Evolutionary conservation across 2,113 vertebrate species (phyloP), one percentile per base, ranked within the genome.

Genomic region (Galeopterus variegatus): DNA sequence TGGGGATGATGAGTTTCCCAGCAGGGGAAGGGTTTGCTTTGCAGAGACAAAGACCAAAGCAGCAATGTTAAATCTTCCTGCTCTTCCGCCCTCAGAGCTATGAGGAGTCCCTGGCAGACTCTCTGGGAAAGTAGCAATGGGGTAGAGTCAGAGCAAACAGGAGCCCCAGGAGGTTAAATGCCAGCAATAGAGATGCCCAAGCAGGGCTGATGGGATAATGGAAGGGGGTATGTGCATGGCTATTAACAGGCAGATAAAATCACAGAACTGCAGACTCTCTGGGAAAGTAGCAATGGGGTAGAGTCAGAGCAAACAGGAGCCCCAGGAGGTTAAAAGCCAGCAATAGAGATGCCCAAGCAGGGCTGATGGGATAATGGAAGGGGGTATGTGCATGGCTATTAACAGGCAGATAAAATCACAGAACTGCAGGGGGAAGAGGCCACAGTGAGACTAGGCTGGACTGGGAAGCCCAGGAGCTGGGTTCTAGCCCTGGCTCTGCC

Each of bases 1-100:
- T 83, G 79, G 94, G 75, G 96, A 73, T 98, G 98, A 98, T 98
- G 98, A 98, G 97, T 97, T 97, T 98, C 98, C 96, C 98, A 98
- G 98, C 98, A 96, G 98, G 97, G 86, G 95, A 96, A 97, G 90
- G 80, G 86, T 90, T 98, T 97, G 95, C 96, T 97, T 95, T 94
- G 93, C 97, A 96, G 88, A 97, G 97, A 98, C 98, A 97, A 88
- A 98, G 92, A 3, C 19, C 97, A 95, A 96, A 98, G 67, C 96
- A 94, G 92, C 56, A 80, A 97, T 94, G 97, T 97, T 96, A 96
- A 98, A 98, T 98, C 98, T 97, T 82, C 93, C 90, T 83, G 97
- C 96, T 70, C 60, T 76, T 94, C 93, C 81, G 23, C 89, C 95
- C 79, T 13, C 95, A 88, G 77, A 97, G 87, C 86, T 72, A 31